Base-by-base conservation (phyloP, 2,113 vertebrate genomes). In the Heterotis niloticus region DNA sequence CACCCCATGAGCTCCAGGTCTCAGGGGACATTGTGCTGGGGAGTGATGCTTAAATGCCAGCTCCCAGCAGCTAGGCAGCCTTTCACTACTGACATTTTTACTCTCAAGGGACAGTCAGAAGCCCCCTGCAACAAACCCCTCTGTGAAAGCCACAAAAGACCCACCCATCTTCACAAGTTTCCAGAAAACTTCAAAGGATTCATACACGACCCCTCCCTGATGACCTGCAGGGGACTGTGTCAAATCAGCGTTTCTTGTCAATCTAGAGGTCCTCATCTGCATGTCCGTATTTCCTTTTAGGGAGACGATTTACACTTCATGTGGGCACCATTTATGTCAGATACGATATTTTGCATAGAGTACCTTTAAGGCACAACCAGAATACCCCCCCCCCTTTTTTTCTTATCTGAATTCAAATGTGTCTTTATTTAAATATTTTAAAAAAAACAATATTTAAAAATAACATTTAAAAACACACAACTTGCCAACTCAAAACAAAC, bases 71-170 rank as follows among this genome's bases (percentile, higher is more conserved):
- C 56, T n/a, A 29, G 29, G 56, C 3, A 26, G 26, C 29, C 71
- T 20, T 78, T 69, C 66, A 78, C 56, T 14, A 5, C 52, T 70
- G 77, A 78, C 77, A 69, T 74, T 78, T 78, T 77, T 60, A 72
- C 62, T 56, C n/a, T 51, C 64, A 24, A 44, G 20, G 4, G 29
- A 73, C 20, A 17, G 18, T 52, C 24, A 23, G 44, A 67, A 44
- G 2, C 56, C 12, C n/a, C 23, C 60, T 77, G 3, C 34, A 7
- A 2, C 34, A 44, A 44, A 44, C 34, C 34, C 60, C 26, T 34
- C 20, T 10, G 24, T 17, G 20, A n/a, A 23, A 20, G 64, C 76
- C 13, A 78, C 44, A 24, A 64, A 64, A 75, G 56, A 28, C 74
- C 24, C 18, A 65, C 18, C 28, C 13, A 14, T 64, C 28, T 76